phyloP scores from a whole-genome alignment of 1,140 invertebrate species.

The Melitaea cinxia region DNA sequence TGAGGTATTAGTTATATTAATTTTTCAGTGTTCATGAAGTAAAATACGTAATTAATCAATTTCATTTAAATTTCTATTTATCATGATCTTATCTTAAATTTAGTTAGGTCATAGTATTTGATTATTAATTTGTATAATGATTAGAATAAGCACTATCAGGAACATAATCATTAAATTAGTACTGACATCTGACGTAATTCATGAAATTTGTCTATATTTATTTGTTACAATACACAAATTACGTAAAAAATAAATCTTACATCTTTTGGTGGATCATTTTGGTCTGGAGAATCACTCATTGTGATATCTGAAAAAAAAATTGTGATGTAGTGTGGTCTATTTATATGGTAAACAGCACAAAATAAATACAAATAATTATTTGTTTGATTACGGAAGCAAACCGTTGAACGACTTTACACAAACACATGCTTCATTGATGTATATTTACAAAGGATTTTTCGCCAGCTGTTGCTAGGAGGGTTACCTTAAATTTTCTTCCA shows the following conservation, averaged over 20 bases:
- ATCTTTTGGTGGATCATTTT: slow-evolving; percentile 71
- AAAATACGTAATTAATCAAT: too few relatives aligned
- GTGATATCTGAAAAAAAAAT: not conserved
- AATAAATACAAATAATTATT: too few relatives aligned
- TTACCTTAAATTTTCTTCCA: slow-evolving; percentile 36
- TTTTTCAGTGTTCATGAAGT: too few relatives aligned
- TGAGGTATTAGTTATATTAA: too few relatives aligned
- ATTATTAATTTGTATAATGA: too few relatives aligned
- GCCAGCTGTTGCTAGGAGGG: slow-evolving; percentile 27
- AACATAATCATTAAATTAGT: too few relatives aligned
- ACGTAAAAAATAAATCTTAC: slow-evolving; percentile 47
- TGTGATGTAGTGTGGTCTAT: not conserved
- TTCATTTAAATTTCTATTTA: too few relatives aligned
- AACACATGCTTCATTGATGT: slow-evolving; percentile 28
- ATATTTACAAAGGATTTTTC: slow-evolving; percentile 16
- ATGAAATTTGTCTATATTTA: not conserved
- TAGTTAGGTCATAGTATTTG: too few relatives aligned
- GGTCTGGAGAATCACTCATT: slow-evolving; percentile 69
- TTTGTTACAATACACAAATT: not conserved
- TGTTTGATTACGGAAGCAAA: slow-evolving; percentile 2
- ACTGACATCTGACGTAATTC: not conserved
- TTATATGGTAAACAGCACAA: too few relatives aligned
- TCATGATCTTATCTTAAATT: too few relatives aligned
- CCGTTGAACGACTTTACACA: slow-evolving; percentile 1
- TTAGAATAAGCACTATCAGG: too few relatives aligned